Base-by-base conservation (phyloP, 2,888 invertebrate genomes). In the Dysmachus trigonus region DNA sequence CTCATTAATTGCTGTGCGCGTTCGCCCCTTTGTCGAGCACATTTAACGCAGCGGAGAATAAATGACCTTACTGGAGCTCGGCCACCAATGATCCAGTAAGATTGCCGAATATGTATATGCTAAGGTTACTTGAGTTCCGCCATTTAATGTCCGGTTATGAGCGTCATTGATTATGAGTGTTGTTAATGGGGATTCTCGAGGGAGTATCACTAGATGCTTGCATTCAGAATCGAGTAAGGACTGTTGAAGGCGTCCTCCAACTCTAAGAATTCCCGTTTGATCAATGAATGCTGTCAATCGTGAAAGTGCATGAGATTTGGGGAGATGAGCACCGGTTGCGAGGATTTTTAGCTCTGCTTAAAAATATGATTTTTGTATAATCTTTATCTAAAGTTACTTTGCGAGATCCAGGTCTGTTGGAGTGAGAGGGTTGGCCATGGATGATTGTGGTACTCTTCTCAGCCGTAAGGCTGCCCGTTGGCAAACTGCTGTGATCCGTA, bases 1-100 rank as follows among this genome's bases (percentile, higher is more conserved):
- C 89, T 89, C 89, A 90, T 90, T 4, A 88, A 38, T 73, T 89
- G 89, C n/a, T 81, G 71, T 18, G 85, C 15, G 18, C 86, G 2
- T 33, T 85, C 85, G 31, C 87, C 86, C 41, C 86, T 87, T 7
- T 86, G 83, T 77, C 83, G 83, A 27, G 77, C 84, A 77, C 89
- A 89, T 38, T 41, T 85, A 0, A 88, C 27, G 72, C 88, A 89
- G 18, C 86, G 76, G 53, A 87, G 86, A 13, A 88, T 38, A 31
- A 88, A 47, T n/a, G 77, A 86, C 51, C 86, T 87, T 6, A 87
- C 86, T 8, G 86, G 82, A 10, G 27, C 81, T 85, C 87, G 86
- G 41, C 87, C 88, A 31, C 85, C 72, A 6, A 89, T 85, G 0
- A 88, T 87, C 89, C 89, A 90, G 86, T 86, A 89, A 86, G 84